Conservation (phyloP, 2,113 vertebrate genomes). For the Propithecus coquereli region DNA sequence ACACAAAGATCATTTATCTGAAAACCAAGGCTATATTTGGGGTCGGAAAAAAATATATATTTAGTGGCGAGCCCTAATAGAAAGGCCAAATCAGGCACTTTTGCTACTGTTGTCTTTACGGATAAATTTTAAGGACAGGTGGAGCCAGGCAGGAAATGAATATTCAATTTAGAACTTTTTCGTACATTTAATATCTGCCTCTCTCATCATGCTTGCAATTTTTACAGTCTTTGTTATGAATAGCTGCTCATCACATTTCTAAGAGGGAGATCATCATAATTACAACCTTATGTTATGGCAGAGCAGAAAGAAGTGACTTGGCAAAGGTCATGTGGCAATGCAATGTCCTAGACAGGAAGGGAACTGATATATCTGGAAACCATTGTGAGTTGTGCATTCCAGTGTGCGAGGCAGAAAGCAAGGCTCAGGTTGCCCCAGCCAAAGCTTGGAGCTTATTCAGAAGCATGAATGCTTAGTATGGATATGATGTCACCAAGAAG, state of each 20-base stretch:
- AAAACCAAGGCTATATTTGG: not conserved
- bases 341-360: slow-evolving; percentile 57
- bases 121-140: slow-evolving; percentile 35
- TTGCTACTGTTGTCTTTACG: slow-evolving; percentile 8
- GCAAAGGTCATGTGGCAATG: slow-evolving; percentile 59
- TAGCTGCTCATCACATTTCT: slow-evolving; percentile 69
- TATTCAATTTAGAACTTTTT: slow-evolving; percentile 55
- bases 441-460: not conserved
- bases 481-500: slow-evolving; percentile 6
- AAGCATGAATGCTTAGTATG: not conserved
- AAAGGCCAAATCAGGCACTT: not conserved
- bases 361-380: slow-evolving; percentile 54
- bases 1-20: not conserved
- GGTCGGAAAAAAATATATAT: not conserved
- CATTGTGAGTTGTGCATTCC: slow-evolving; percentile 38
- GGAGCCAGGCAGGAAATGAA: slow-evolving; percentile 45
- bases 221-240: slow-evolving; percentile 66
- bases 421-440: not conserved
- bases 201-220: slow-evolving; percentile 47
- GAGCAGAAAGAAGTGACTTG: slow-evolving; percentile 63
- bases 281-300: slow-evolving; percentile 56
- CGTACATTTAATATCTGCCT: slow-evolving; percentile 44
- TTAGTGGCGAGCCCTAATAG: not conserved
- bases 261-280: slow-evolving; percentile 61
- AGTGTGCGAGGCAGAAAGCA: slow-evolving; percentile 21